Base-by-base conservation (phyloP, 2,888 invertebrate species). In the Fragum whitleyi region DNA sequence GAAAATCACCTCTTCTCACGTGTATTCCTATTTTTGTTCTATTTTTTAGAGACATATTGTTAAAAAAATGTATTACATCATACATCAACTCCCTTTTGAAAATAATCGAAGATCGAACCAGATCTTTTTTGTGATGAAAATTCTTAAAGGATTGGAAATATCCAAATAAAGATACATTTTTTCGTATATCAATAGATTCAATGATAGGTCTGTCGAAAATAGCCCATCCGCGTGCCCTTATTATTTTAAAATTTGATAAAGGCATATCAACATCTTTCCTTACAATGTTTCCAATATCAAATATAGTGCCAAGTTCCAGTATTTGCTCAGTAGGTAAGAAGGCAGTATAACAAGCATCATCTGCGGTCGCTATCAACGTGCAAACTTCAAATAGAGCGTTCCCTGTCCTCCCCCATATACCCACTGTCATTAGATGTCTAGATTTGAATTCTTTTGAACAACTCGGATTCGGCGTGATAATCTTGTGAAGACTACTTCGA, bases 1-100 rank as follows among this genome's bases (percentile, higher is more conserved):
- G 62, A 79, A 89, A 86, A 57, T 90, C 89, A 3, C 87, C 86
- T 32, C 90, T 72, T 2, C 90, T 67, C 0, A 89, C 82, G 74
- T 90, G 89, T 0, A 90, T 74, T 6, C 76, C 79, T 32, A 72
- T 65, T 6, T 53, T 39, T 2, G 26, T 57, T 57, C 23, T 57
- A 23, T 21, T 26, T 9, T n/a, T 2, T 2, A 57, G 26, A n/a
- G 57, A 57, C 23, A 7, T 23, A 26, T 21, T 26, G 9, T 23
- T 21, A 14, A 57, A 57, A 57, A 23, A 57, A 23, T 23, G 7
- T 3, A 57, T 2, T 14, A 57, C 57, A 57, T 57, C 57, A 26
- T 1, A 26, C 26, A 26, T 14, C 3, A 57, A 3, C 23, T 57
- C 5, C 2, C 23, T 3, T 26, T 57, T 57, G 23, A 57, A 57